Conservation (phyloP, 2,113 vertebrate genomes). For the Pseudorhombus dupliciocellatus region DNA sequence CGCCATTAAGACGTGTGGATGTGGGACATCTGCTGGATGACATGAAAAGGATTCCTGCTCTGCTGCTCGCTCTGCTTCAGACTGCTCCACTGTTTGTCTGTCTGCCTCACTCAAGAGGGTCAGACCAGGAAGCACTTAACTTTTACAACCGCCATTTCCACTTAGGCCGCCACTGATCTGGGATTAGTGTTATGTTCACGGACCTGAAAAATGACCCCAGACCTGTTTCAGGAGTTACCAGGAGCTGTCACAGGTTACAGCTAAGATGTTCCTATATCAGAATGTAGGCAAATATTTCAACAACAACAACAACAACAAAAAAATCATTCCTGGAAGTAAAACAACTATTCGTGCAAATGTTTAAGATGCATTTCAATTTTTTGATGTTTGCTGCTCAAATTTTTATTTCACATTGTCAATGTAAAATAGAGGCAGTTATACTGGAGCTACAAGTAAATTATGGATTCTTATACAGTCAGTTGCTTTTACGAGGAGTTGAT, state of each 20-base stretch:
- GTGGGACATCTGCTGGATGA: conserved; percentile 65
- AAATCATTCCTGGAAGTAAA: not conserved
- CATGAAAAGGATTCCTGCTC: conserved; percentile 79
- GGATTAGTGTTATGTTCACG: conserved; percentile 42
- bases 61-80: conserved; percentile 56
- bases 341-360: not conserved
- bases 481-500: not conserved
- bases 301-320: too few relatives aligned
- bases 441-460: not conserved
- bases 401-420: not conserved
- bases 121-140: conserved; percentile 74
- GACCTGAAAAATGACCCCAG: conserved; percentile 23
- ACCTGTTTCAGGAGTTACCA: conserved; percentile 10
- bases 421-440: not conserved
- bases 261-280: not conserved
- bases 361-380: not conserved
- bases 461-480: too few relatives aligned
- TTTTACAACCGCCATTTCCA: conserved; percentile 70
- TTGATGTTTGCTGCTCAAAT: not conserved
- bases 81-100: conserved; percentile 44
- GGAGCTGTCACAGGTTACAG: not conserved
- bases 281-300: not conserved
- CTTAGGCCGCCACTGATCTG: conserved; percentile 42
- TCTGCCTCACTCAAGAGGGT: conserved; percentile 52
- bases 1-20: conserved; percentile 75